These are phyloP conservation scores for Discoglossus pictus DNA, from an alignment of 2,797 vertebrate species.

Conservation along the genomic window DNA sequence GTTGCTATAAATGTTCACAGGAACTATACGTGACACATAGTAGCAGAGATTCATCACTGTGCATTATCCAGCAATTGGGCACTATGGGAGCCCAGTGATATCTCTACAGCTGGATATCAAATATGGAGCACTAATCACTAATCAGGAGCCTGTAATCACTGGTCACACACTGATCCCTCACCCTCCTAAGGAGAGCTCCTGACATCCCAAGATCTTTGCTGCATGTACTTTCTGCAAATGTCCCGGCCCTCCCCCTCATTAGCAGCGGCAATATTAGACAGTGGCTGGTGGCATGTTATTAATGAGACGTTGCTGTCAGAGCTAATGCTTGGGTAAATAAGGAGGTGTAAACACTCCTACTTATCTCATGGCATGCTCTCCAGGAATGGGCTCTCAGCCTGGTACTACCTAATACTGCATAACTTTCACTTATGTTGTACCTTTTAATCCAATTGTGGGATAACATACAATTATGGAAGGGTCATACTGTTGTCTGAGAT, in stretches of 20 bases:
- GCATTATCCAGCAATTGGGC: no score
- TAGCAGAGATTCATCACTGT: no score
- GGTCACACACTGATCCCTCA: not conserved
- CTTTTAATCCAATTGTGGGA: no score
- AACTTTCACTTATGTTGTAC: not conserved
- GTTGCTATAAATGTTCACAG: no score
- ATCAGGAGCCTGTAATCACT: not conserved
- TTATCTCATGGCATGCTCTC: no score
- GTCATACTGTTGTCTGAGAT: no score
- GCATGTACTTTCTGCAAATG: not conserved
- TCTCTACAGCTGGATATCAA: no score
- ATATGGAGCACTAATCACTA: not conserved
- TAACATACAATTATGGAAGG: no score
- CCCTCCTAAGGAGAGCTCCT: not conserved
- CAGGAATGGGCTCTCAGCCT: no score
- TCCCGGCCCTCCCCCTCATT: slow-evolving; percentile 7
- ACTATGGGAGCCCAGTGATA: no score
- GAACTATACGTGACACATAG: no score
- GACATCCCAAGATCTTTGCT: no score
- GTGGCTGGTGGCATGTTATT: slow-evolving; percentile 1
- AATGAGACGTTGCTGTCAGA: slow-evolving; percentile 4
- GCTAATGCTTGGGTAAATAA: slow-evolving; percentile 3
- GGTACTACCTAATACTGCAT: slow-evolving; percentile 19
- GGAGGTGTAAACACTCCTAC: not conserved
- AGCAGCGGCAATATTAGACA: slow-evolving; percentile 1